Evolutionary conservation across 2,797 vertebrate genomes (phyloP).

Genomic region (Neoniphon sammara): DNA sequence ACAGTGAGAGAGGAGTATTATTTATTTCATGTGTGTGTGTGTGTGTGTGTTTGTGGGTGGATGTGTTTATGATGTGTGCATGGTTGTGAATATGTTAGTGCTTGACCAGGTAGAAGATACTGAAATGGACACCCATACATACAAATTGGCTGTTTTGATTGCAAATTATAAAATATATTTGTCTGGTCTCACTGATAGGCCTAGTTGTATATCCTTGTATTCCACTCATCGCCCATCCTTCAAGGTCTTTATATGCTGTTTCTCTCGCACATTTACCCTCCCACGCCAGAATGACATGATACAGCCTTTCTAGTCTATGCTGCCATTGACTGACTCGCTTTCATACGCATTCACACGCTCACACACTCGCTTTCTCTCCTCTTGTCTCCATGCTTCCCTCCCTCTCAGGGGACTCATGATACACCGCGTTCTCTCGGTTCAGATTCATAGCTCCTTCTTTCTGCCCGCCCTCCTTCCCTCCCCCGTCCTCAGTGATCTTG

Average conservation of each 20-base stretch:
- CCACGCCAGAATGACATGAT: slow-evolving; percentile 28
- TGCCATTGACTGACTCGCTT: slow-evolving; percentile 8
- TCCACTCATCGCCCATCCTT: slow-evolving; percentile 22
- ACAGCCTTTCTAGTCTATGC: background rate
- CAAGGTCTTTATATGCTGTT: slow-evolving; percentile 28
- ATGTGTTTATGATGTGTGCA: slow-evolving; percentile 18
- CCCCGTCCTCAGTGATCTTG: background rate
- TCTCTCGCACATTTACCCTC: slow-evolving; percentile 25
- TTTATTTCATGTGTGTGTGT: slow-evolving; percentile 14
- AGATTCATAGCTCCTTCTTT: slow-evolving; percentile 23
- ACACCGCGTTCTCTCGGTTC: slow-evolving; percentile 36
- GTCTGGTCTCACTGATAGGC: background rate
- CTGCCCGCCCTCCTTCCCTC: background rate
- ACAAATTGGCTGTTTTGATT: background rate
- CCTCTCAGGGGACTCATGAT: slow-evolving; percentile 26
- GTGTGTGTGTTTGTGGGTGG: slow-evolving; percentile 10
- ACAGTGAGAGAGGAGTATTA: slow-evolving; percentile 18
- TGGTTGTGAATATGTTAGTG: slow-evolving; percentile 29
- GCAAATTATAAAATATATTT: background rate
- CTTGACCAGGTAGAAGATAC: slow-evolving; percentile 8
- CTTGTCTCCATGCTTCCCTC: background rate
- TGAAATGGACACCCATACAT: slow-evolving; percentile 8
- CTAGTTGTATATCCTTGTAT: slow-evolving; percentile 33
- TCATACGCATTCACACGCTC: slow-evolving; percentile 10
- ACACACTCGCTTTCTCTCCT: background rate